phyloP scores from a whole-genome alignment of 2,113 vertebrate genomes.

The Amphiprion percula region DNA sequence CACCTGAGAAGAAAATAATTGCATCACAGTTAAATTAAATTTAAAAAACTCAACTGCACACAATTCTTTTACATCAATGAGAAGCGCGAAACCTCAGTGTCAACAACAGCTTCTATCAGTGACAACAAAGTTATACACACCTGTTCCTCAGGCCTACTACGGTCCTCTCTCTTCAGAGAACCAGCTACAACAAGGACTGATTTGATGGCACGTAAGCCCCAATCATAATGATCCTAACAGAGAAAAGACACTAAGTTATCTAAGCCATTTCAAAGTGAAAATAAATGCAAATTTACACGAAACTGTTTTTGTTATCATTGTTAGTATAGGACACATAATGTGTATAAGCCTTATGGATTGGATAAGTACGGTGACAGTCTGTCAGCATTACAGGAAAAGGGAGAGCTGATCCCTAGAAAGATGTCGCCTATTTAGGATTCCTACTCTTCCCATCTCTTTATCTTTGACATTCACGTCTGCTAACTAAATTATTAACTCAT shows the following conservation, averaged over 20 bases:
- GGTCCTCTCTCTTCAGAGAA: slow-evolving; percentile 84
- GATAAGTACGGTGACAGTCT: too few relatives aligned
- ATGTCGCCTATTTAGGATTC: background rate
- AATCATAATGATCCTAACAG: slow-evolving; percentile 84
- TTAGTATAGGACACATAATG: too few relatives aligned
- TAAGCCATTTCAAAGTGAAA: background rate
- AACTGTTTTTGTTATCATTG: too few relatives aligned
- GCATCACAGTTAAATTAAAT: background rate
- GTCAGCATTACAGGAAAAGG: too few relatives aligned
- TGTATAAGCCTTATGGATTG: too few relatives aligned
- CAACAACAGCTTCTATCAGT: background rate
- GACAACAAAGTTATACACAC: slow-evolving; percentile 59
- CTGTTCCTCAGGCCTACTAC: slow-evolving; percentile 85
- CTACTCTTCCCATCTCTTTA: background rate
- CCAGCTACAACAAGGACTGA: slow-evolving; percentile 85
- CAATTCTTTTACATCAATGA: background rate
- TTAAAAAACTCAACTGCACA: background rate
- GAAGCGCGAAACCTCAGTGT: background rate
- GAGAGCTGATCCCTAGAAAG: too few relatives aligned
- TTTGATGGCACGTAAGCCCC: slow-evolving; percentile 85
- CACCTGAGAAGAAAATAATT: slow-evolving; percentile 65
- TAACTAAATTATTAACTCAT: background rate
- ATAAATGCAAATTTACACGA: too few relatives aligned
- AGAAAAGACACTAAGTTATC: background rate
- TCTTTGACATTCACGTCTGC: background rate